Evolutionary conservation across 2,113 vertebrate genomes (phyloP).

Genomic region (Proterorhinus semilunaris): DNA sequence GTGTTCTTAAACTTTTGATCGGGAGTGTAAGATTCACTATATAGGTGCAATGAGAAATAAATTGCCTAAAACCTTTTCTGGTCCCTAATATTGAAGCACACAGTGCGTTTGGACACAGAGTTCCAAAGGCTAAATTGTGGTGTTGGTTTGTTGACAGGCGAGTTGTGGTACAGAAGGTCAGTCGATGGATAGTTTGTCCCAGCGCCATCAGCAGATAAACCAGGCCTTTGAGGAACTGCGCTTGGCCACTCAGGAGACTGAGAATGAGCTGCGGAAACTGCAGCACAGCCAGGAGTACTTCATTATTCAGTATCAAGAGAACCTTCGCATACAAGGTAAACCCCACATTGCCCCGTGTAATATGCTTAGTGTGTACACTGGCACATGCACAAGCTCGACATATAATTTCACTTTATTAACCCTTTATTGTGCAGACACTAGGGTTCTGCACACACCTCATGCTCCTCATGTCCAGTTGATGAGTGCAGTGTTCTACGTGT

Average conservation of each 20-base stretch:
- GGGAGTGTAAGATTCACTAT: too few species aligned
- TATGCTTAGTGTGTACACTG: not conserved
- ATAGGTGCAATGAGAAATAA: too few species aligned
- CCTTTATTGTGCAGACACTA: too few species aligned
- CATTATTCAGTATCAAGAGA: constrained; percentile 97
- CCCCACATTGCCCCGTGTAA: not conserved
- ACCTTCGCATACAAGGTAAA: constrained; percentile 82
- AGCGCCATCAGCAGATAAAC: constrained; percentile 96
- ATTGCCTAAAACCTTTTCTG: not conserved
- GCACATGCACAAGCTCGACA: not conserved
- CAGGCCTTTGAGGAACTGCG: constrained; percentile 93
- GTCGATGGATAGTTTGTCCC: constrained; percentile 85
- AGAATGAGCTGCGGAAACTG: constrained; percentile 90
- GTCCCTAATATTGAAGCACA: not conserved
- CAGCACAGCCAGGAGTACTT: constrained; percentile 96
- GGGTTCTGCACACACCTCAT: not conserved
- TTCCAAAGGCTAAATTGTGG: not conserved
- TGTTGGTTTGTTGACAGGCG: constrained; percentile 67
- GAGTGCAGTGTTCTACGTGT: not conserved
- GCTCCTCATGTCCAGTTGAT: not conserved
- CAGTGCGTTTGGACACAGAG: not conserved
- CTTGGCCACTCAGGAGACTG: constrained; percentile 86
- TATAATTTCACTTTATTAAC: not conserved
- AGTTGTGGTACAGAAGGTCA: constrained; percentile 74
- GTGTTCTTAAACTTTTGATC: too few species aligned